Conservation (phyloP, 2,113 vertebrate species). For the Pterocles gutturalis region DNA sequence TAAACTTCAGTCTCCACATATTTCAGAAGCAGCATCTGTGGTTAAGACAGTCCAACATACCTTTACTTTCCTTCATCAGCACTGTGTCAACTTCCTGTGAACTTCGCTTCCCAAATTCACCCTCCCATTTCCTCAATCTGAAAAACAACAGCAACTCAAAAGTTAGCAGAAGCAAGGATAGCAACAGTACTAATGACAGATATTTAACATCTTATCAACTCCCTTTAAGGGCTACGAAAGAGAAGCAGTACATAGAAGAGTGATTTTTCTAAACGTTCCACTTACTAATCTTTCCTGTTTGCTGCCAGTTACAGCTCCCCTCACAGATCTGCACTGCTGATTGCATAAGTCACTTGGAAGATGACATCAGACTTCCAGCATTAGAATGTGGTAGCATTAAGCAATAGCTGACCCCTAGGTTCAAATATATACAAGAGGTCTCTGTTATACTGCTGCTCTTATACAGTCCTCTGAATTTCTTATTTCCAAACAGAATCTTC, state of each 20-base stretch:
- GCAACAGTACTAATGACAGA: not conserved
- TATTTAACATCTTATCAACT: not conserved
- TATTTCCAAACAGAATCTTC: not conserved
- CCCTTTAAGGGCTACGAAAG: not conserved
- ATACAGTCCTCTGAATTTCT: not conserved
- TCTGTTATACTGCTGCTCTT: not conserved
- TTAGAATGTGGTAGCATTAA: not conserved
- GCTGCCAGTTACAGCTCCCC: not conserved
- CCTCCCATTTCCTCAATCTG: not conserved
- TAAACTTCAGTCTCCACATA: not conserved
- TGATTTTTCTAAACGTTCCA: not conserved
- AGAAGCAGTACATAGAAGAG: not conserved
- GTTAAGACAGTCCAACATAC: not conserved
- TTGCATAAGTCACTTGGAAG: not conserved
- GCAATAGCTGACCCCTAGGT: not conserved
- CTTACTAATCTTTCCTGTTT: not conserved
- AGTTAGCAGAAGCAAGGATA: not conserved
- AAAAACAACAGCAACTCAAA: not conserved
- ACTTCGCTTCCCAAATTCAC: not conserved
- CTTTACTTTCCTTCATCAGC: constrained; percentile 7
- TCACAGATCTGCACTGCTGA: not conserved
- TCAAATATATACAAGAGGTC: not conserved
- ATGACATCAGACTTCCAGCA: not conserved
- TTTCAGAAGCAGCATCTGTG: not conserved
- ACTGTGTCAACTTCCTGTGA: not conserved